Conservation (phyloP, 2,113 vertebrate genomes). For the Eclectus roratus region DNA sequence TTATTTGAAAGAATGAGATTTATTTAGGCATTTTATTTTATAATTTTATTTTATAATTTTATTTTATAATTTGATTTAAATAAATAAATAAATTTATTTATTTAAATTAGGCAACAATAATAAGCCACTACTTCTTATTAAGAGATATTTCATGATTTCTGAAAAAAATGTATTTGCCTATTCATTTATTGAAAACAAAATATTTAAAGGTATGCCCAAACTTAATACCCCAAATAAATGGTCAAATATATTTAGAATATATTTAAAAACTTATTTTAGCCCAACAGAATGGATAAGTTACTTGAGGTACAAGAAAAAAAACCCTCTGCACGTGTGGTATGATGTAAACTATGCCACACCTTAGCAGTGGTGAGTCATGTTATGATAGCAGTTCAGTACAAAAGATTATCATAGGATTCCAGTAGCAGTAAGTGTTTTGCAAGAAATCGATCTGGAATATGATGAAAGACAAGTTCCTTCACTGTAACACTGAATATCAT, state of each 20-base stretch:
- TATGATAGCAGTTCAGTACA: background rate
- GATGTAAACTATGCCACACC: rapidly evolving
- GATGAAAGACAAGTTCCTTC: background rate
- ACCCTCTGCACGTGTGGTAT: background rate
- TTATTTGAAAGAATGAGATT: background rate
- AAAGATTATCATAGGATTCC: background rate
- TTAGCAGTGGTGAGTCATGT: background rate
- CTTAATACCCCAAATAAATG: background rate
- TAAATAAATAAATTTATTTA: too few species aligned
- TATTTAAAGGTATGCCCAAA: background rate
- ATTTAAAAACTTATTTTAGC: background rate
- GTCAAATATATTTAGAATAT: background rate
- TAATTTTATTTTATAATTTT: too few species aligned
- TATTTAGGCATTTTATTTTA: too few species aligned
- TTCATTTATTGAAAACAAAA: background rate
- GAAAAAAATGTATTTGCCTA: background rate
- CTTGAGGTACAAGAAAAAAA: background rate
- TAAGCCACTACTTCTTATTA: background rate
- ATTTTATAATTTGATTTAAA: too few species aligned
- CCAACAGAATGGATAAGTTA: background rate
- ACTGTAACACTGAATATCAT: background rate
- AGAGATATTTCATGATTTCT: background rate
- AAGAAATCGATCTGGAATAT: background rate
- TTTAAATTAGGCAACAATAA: background rate
- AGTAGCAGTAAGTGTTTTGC: background rate